Evolutionary conservation across 2,113 vertebrate species (phyloP), one percentile per base, ranked within the genome.

Genomic region (Melanocharis versteri): DNA sequence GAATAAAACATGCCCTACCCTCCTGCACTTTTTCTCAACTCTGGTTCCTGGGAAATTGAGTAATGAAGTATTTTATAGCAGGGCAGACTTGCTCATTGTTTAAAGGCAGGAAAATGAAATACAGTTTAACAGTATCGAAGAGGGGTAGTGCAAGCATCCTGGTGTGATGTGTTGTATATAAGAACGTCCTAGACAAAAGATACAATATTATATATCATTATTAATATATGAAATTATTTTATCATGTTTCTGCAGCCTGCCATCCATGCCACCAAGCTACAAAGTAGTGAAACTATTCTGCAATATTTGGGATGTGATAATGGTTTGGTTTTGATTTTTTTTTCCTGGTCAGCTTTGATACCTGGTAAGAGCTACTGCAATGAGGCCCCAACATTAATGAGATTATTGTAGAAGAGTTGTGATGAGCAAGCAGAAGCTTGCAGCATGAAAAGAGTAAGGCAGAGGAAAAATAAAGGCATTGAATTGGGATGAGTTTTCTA

Each of bases 11-110:
- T 7, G 10, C 69, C 62, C 58, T 84, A 33, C 54, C 56, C 54
- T 90, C 54, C 64, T 93, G 79, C 82, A 88, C 50, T 95, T 94
- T n/a, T 70, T 39, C 75, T 91, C 73, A 93, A 35, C 44, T 64
- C 47, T 54, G 28, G 8, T 61, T 81, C 68, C 80, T 22, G 66
- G 68, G 80, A 66, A 84, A 58, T 13, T 9, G 18, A 76, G 21
- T 26, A 70, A 82, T 35, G 11, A 70, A 42, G 39, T 45, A 10
- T 58, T 83, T 88, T 44, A n/a, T 21, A 66, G 70, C 51, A 75
- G 45, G 19, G 45, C 15, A 4, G 30, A 14, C 28, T 30, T 40
- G 37, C 13, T 47, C 33, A 4, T 44, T 42, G 31, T 39, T 70
- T 53, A 70, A 28, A 31, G 44, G 64, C 54, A 65, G 26, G 24